Evolutionary conservation across 1,140 invertebrate species (phyloP).

Genomic region (Leptinotarsa lineolata): DNA sequence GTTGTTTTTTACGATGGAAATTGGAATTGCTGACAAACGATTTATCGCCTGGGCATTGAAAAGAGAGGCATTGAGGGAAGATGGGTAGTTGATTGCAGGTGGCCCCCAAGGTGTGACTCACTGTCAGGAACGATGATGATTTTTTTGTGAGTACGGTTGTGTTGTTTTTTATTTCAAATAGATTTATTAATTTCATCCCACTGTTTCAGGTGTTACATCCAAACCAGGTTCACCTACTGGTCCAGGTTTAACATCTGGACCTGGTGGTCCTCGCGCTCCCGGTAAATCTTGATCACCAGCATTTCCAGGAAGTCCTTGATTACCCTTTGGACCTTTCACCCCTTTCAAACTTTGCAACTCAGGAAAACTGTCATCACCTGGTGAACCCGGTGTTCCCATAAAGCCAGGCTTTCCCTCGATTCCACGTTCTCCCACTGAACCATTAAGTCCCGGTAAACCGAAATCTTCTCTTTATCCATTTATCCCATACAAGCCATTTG

Average conservation of each 20-base stretch:
- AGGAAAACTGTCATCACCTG: constrained; percentile 55
- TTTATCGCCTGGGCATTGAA: too few relatives aligned
- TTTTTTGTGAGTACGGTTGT: too few relatives aligned
- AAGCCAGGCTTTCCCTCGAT: constrained; percentile 60
- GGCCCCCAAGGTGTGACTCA: too few relatives aligned
- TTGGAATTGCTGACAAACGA: too few relatives aligned
- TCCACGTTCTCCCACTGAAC: constrained; percentile 59
- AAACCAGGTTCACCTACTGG: constrained; percentile 57
- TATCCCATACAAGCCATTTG: constrained; percentile 50
- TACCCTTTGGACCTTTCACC: constrained; percentile 64
- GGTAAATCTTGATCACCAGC: constrained; percentile 62
- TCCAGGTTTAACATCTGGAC: constrained; percentile 69
- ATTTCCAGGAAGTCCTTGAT: constrained; percentile 60
- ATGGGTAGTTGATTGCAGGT: too few relatives aligned
- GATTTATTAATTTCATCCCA: too few relatives aligned
- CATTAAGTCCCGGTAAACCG: constrained; percentile 54
- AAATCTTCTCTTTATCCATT: constrained; percentile 55
- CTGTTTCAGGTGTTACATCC: constrained; percentile 59
- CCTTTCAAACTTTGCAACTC: constrained; percentile 59
- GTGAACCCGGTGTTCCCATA: constrained; percentile 59
- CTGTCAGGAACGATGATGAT: too few relatives aligned
- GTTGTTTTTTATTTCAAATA: too few relatives aligned
- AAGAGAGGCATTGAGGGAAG: too few relatives aligned
- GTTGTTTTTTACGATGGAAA: too few relatives aligned
- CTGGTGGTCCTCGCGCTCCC: constrained; percentile 59